These are phyloP conservation scores for Drosophila pectinifera DNA, from an alignment of 1,140 invertebrate species.

Conservation along the genomic window DNA sequence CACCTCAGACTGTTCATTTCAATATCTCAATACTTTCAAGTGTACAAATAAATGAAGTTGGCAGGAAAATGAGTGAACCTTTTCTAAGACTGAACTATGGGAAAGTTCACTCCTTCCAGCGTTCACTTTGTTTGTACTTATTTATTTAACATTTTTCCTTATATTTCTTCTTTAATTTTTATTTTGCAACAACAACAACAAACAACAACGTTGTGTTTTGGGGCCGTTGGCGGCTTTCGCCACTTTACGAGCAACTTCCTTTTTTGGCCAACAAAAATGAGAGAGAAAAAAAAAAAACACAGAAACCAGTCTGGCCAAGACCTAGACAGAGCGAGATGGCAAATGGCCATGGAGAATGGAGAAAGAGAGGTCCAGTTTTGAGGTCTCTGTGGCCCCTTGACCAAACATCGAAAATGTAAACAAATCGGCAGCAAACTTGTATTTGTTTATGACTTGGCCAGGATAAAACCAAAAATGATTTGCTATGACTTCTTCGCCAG, in stretches of 20 bases:
- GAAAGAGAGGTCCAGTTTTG: slow-evolving; percentile 37
- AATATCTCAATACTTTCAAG: background rate
- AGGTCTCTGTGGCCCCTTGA: slow-evolving; percentile 31
- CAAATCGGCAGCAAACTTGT: slow-evolving; percentile 53
- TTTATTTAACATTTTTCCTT: slow-evolving; percentile 17
- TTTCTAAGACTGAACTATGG: background rate
- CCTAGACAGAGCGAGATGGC: slow-evolving; percentile 21
- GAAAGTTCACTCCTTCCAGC: background rate
- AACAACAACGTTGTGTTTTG: slow-evolving; percentile 37
- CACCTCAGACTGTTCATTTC: no score
- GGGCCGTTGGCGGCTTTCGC: slow-evolving; percentile 68
- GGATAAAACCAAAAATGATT: slow-evolving; percentile 30
- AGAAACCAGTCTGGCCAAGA: slow-evolving; percentile 68
- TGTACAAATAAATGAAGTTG: background rate
- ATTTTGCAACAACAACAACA: slow-evolving; percentile 24
- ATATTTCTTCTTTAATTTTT: slow-evolving; percentile 21
- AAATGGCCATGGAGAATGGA: background rate
- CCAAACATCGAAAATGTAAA: slow-evolving; percentile 63
- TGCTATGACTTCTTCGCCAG: slow-evolving; percentile 28
- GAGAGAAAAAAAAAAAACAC: slow-evolving; percentile 26
- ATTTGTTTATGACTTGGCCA: slow-evolving; percentile 41
- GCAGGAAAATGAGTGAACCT: background rate
- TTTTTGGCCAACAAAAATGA: slow-evolving; percentile 60
- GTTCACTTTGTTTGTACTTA: background rate
- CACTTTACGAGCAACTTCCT: slow-evolving; percentile 80